Evolutionary conservation across 2,797 vertebrate genomes (phyloP), one percentile per base, ranked within the genome.

Genomic region (Hybognathus amarus): DNA sequence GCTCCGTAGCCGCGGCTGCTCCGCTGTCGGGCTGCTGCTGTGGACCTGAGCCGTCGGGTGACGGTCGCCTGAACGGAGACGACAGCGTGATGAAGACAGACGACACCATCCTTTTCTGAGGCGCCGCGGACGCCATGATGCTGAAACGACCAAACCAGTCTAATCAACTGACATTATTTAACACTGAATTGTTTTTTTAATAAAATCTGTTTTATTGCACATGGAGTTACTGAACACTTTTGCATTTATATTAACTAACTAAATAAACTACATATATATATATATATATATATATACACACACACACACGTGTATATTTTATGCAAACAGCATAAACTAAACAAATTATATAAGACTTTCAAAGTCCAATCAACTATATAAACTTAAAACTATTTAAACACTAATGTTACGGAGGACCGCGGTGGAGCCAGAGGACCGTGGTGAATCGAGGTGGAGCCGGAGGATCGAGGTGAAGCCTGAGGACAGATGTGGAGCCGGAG

Each of bases 51-150:
- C 86, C 74, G 92, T 92, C 70, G 91, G 92, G 92, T 93, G 81
- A 93, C 83, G 0, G 91, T 94, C 85, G 93, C 93, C 93, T 93
- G 85, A 89, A 92, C 0, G 97, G 97, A n/a, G 96, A 90, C 0
- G 94, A 88, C 79, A 99, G 92, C 8, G 96, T 97, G 93, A 99
- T 98, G 91, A 97, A 98, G 85, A 98, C 89, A 0, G 97, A 98
- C 0, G 97, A 98, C 63, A 97, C 94, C 5, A 98, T 93, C 88
- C 95, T 96, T 90, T 97, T 98, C 87, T 91, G 90, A 40, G 93
- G 83, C 75, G 90, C 89, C 30, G 93, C 92, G 6, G 94, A 93
- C 52, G 94, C 92, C 95, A 95, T 95, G 88, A 59, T 70, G 59
- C 70, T 75, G 68, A 6, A 63, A 63, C 79, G 8, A 73, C 5